Evolutionary conservation across 2,113 vertebrate genomes (phyloP).

Genomic region (Nibea albiflora): DNA sequence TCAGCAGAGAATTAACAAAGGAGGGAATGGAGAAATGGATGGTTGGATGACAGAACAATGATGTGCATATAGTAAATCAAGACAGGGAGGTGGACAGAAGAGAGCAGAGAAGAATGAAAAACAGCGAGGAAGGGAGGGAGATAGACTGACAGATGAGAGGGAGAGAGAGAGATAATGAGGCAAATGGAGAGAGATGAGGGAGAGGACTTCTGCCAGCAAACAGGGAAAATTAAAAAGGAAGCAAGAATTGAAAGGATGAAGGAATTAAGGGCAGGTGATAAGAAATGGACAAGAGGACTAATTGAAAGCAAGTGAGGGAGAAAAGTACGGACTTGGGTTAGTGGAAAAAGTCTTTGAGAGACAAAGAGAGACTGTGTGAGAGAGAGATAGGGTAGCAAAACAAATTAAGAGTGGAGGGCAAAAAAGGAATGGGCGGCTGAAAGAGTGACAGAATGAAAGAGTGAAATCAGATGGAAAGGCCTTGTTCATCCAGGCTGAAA

Average conservation of each 20-base stretch:
- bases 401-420: conserved; percentile 66
- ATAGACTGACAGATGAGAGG: conserved; percentile 59
- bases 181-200: conserved; percentile 38
- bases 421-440: conserved; percentile 45
- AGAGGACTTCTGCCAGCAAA: conserved; percentile 54
- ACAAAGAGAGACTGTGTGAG: conserved; percentile 55
- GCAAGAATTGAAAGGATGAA: conserved; percentile 58
- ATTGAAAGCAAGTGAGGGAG: conserved; percentile 72
- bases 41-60: conserved; percentile 45
- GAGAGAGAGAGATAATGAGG: conserved; percentile 50
- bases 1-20: conserved; percentile 49
- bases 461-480: conserved; percentile 74
- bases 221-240: conserved; percentile 48
- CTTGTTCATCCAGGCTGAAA: conserved; percentile 72
- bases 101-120: conserved; percentile 33
- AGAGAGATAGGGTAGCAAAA: conserved; percentile 62
- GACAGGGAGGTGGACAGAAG: conserved; percentile 46
- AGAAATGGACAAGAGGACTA: conserved; percentile 69
- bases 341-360: conserved; percentile 55
- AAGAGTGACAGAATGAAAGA: conserved; percentile 63
- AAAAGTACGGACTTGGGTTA: conserved; percentile 55
- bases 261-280: conserved; percentile 70
- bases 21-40: conserved; percentile 35
- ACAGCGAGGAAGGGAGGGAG: conserved; percentile 15
- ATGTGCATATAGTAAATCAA: conserved; percentile 49